Conservation (phyloP, 2,888 invertebrate species). For the Epistrophe grossulariae region DNA sequence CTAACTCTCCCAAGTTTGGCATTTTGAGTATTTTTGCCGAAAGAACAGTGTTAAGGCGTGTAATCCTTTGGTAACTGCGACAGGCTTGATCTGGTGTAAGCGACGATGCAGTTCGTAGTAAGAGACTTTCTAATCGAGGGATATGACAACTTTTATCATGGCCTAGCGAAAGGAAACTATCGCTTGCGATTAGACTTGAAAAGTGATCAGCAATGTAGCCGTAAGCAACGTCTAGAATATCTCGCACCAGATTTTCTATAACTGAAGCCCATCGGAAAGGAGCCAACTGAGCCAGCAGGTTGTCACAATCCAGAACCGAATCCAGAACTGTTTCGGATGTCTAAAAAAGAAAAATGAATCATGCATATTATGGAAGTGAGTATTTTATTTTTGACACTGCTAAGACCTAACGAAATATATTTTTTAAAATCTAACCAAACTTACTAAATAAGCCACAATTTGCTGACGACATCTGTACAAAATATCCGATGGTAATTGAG, state of each 20-base stretch:
- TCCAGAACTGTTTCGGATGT: slow-evolving; percentile 92
- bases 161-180: slow-evolving; percentile 88
- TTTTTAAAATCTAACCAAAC: slow-evolving; percentile 57
- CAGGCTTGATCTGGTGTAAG: slow-evolving; percentile 93
- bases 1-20: slow-evolving; percentile 82
- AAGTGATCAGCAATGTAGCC: slow-evolving; percentile 92
- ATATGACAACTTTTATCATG: slow-evolving; percentile 90
- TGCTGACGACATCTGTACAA: slow-evolving; percentile 93
- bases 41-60: slow-evolving; percentile 82
- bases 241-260: slow-evolving; percentile 89
- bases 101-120: slow-evolving; percentile 91
- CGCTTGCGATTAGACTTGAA: slow-evolving; percentile 88
- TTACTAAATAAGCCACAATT: slow-evolving; percentile 90
- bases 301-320: slow-evolving; percentile 93
- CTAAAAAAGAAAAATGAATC: slow-evolving; percentile 81
- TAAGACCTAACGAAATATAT: not conserved
- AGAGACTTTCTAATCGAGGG: slow-evolving; percentile 90
- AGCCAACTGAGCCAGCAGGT: slow-evolving; percentile 90
- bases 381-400: not conserved
- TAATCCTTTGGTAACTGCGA: slow-evolving; percentile 87
- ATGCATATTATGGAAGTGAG: not conserved
- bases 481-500: slow-evolving; percentile 92
- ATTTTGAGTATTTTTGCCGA: slow-evolving; percentile 83
- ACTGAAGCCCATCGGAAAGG: slow-evolving; percentile 92
- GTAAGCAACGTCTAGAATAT: slow-evolving; percentile 91